phyloP scores from a whole-genome alignment of 2,797 vertebrate species.

The Sebastolobus alascanus region DNA sequence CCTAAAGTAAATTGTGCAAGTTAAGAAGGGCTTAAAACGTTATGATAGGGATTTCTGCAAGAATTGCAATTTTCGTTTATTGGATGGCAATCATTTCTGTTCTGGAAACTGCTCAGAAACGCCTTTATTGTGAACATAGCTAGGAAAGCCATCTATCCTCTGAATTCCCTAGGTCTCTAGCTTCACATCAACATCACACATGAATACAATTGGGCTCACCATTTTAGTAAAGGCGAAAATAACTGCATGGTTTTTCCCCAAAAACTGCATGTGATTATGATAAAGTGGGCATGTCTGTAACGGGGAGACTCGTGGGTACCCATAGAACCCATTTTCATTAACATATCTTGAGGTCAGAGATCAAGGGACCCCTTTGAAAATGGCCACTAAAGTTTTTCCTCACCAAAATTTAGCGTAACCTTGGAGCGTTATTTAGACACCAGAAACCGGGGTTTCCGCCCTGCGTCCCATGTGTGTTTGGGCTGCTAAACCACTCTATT shows the following conservation, averaged over 20 bases:
- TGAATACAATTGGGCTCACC: neutral
- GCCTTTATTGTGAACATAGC: neutral
- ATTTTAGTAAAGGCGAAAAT: neutral
- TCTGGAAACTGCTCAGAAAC: neutral
- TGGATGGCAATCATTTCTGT: neutral
- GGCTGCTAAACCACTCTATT: neutral
- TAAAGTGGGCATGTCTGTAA: too few species aligned
- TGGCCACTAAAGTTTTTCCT: too few species aligned
- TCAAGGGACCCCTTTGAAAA: too few species aligned
- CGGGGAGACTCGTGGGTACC: too few species aligned
- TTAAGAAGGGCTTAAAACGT: neutral
- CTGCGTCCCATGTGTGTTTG: neutral
- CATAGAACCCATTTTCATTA: too few species aligned
- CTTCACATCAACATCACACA: neutral
- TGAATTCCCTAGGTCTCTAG: neutral
- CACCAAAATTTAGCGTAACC: too few species aligned
- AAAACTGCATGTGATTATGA: too few species aligned
- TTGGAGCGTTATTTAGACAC: too few species aligned
- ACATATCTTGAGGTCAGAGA: too few species aligned
- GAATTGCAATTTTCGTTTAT: neutral
- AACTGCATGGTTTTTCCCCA: too few species aligned
- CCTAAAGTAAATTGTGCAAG: neutral
- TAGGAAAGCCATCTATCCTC: neutral
- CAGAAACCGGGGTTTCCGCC: neutral
- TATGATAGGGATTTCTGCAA: neutral